phyloP scores from a whole-genome alignment of 1,140 invertebrate species.

The roundworm (Caenorhabditis elegans) region DNA sequence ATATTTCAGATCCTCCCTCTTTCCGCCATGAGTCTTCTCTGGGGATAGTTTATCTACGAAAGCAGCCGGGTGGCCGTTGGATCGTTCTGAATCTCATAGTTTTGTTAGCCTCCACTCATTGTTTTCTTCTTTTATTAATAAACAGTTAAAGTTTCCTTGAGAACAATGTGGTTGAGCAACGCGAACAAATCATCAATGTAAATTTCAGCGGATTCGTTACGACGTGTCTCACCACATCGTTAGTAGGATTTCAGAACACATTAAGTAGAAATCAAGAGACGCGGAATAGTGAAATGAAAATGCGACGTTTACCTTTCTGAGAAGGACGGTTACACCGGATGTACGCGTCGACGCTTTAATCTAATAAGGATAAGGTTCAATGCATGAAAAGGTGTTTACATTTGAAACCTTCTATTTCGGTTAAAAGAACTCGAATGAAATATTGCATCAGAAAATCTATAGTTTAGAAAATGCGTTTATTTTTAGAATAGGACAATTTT shows the following conservation, averaged over 20 bases:
- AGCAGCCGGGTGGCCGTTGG: background rate
- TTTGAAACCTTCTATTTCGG: too few species aligned
- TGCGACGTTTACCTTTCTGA: too few species aligned
- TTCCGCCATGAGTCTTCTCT: conserved; percentile 12
- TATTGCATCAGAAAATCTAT: too few species aligned
- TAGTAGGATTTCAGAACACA: background rate
- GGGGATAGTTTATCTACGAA: background rate
- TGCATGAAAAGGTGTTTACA: too few species aligned
- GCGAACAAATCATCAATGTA: background rate
- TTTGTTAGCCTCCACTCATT: background rate
- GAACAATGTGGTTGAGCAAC: conserved; percentile 9
- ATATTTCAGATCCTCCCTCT: conserved; percentile 36
- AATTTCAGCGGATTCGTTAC: background rate
- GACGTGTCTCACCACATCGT: background rate
- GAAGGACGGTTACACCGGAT: background rate
- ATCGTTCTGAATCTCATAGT: conserved; percentile 2
- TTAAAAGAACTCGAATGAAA: too few species aligned
- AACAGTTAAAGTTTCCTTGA: background rate
- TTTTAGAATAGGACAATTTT: too few species aligned
- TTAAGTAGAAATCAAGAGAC: background rate
- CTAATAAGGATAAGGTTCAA: background rate
- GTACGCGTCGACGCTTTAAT: background rate
- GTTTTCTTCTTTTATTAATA: background rate
- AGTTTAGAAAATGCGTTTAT: too few species aligned
- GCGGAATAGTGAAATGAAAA: background rate